Percentiles rank a stretch among this genome's conserved stretches.
Conservation (phyloP, 2,888 invertebrate species). For the Muscina levida region DNA sequence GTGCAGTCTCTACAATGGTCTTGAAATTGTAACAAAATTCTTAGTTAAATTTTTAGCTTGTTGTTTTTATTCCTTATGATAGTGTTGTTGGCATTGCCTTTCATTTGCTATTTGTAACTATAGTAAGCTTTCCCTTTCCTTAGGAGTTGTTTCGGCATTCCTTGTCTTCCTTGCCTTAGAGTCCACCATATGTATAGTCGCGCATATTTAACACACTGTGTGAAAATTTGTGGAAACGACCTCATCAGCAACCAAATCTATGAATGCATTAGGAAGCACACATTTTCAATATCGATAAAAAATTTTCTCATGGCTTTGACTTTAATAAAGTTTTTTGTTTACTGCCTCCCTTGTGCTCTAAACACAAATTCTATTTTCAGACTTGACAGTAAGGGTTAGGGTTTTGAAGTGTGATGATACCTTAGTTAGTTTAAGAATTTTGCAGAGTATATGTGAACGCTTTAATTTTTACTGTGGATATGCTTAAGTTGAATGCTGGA, state of each 20-base stretch:
- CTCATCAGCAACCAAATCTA: conserved; percentile 10
- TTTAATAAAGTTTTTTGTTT: too few species aligned
- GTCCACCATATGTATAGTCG: background rate
- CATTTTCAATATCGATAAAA: too few species aligned
- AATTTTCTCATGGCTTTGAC: too few species aligned
- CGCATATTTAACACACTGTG: conserved; percentile 1
- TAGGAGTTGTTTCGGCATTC: background rate
- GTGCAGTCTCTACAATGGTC: conserved; percentile 9
- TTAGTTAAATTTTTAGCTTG: background rate
- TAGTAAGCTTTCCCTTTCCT: background rate
- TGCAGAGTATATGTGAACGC: too few species aligned
- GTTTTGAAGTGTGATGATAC: too few species aligned
- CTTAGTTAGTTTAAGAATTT: too few species aligned
- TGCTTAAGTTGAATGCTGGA: too few species aligned
- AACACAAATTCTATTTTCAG: too few species aligned
- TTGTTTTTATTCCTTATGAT: background rate
- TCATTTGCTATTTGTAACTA: background rate
- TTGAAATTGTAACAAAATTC: conserved; percentile 20
- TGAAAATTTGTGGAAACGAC: background rate
- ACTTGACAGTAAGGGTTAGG: too few species aligned
- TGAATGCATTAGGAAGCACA: conserved; percentile 44
- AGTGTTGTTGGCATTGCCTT: conserved; percentile 5
- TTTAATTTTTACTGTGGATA: too few species aligned
- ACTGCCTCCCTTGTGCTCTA: too few species aligned
- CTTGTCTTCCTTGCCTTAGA: conserved; percentile 1